phyloP scores from a whole-genome alignment of 2,888 invertebrate species.

The Nasonia oneida region DNA sequence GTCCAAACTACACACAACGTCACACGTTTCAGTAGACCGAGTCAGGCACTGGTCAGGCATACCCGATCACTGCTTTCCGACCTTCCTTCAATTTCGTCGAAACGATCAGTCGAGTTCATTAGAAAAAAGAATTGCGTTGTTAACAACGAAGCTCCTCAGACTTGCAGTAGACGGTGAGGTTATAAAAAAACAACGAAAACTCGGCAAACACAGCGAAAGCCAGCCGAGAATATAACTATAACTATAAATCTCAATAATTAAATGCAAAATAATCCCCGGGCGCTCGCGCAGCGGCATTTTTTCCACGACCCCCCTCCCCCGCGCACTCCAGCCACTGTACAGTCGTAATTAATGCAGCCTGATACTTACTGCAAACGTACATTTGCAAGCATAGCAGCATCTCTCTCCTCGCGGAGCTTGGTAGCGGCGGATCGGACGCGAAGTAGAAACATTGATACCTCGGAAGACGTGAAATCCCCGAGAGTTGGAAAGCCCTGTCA shows the following conservation, averaged over 20 bases:
- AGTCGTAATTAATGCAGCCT: constrained; percentile 37
- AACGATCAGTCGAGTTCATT: not conserved
- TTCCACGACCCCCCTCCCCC: not conserved
- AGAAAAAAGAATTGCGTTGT: not conserved
- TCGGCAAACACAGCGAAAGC: not conserved
- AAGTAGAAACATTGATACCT: constrained; percentile 57
- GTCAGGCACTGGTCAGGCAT: too few relatives aligned
- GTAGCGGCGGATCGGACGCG: constrained; percentile 31
- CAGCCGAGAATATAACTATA: not conserved
- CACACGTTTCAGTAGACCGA: too few relatives aligned
- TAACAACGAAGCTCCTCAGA: not conserved
- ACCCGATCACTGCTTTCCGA: too few relatives aligned
- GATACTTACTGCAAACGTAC: constrained; percentile 41
- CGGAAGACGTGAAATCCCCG: constrained; percentile 41
- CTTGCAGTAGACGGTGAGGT: not conserved
- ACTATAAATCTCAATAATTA: constrained; percentile 31
- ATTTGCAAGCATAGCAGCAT: not conserved
- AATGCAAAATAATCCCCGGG: constrained; percentile 33
- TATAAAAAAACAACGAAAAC: not conserved
- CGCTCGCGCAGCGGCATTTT: not conserved
- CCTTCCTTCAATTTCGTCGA: too few relatives aligned
- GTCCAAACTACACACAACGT: too few relatives aligned
- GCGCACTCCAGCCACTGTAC: not conserved
- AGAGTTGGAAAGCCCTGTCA: constrained; percentile 48
- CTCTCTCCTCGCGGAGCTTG: not conserved